Percentiles rank a stretch among this genome's conserved stretches.
Evolutionary conservation across 2,797 vertebrate genomes (phyloP).

Genomic region (Lacerta viridis): DNA sequence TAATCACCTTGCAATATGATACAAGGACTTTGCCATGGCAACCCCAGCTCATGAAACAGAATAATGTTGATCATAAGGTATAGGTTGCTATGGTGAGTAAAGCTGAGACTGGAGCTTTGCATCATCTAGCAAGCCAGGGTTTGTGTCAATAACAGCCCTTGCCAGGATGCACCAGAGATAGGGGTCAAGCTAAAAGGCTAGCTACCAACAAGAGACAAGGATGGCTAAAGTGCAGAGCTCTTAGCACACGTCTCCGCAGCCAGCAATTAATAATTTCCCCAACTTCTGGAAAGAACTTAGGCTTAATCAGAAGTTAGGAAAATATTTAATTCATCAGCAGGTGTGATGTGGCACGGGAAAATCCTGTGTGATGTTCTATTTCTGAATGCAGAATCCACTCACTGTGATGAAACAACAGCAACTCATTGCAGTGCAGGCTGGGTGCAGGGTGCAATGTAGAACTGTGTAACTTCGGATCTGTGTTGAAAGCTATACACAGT

Average conservation of each 20-base stretch:
- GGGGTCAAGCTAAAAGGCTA: constrained; percentile 55
- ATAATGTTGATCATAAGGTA: constrained; percentile 35
- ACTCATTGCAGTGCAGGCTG: background rate
- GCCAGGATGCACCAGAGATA: constrained; percentile 36
- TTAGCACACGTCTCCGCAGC: constrained; percentile 20
- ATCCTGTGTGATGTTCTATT: background rate
- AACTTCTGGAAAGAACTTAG: background rate
- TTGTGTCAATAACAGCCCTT: constrained; percentile 45
- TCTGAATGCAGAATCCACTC: background rate
- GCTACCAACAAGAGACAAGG: constrained; percentile 62
- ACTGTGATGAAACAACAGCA: background rate
- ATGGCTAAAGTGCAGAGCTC: constrained; percentile 58
- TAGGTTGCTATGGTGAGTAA: constrained; percentile 59
- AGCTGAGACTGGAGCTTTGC: constrained; percentile 34
- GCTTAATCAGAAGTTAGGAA: background rate
- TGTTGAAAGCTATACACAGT: background rate
- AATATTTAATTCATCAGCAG: background rate
- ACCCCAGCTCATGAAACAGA: constrained; percentile 51
- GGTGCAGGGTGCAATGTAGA: background rate
- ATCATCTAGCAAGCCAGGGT: constrained; percentile 48
- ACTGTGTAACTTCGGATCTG: background rate
- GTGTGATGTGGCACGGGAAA: background rate
- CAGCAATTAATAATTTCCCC: background rate
- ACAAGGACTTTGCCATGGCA: constrained; percentile 62
- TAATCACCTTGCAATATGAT: constrained; percentile 42